Evolutionary conservation across 2,888 invertebrate species (phyloP), one percentile per base, ranked within the genome.

Genomic region (Drosophila acutilabella): DNA sequence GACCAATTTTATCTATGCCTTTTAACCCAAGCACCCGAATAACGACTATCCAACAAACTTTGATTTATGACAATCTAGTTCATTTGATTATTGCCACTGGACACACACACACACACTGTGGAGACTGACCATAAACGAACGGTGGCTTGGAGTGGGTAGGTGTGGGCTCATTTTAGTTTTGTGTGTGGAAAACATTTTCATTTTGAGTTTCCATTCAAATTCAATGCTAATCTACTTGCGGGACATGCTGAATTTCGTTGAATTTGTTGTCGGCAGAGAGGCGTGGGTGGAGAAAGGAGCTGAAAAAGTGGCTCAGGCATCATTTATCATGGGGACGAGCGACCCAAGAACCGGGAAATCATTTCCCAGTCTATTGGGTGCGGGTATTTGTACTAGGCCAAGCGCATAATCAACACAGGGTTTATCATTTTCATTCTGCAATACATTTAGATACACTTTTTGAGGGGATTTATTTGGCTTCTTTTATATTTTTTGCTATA

Each of bases 161-260:
- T 8, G 8, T 30, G 47, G 41, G 44, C 40, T 45, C 58, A 66
- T 58, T 76, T 66, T 42, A 13, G 23, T 47, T 51, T 8, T 60
- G 20, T 38, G 59, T 52, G 72, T 64, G 69, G 62, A 78, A 81
- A 83, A 84, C 81, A 84, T 83, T 83, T 84, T 81, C 68, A 65
- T 68, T 68, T 67, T 67, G 66, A 86, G 81, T 83, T 81, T 80
- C 81, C 68, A 84, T 84, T 87, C 87, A 84, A 87, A 87, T 87
- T 80, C 83, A 84, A 84, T 84, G 80, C 80, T 84, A 84, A 84
- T 84, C 84, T 74, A 87, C 78, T 87, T 87, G 87, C 80, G 64
- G 67, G 78, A 74, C 83, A 86, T 81, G 80, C 75, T 74, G 45
- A 64, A 69, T 69, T 71, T 73, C 40, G 60, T 48, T 64, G 51